Base-by-base conservation (phyloP, 2,113 vertebrate genomes). In the Ciconia stormi region DNA sequence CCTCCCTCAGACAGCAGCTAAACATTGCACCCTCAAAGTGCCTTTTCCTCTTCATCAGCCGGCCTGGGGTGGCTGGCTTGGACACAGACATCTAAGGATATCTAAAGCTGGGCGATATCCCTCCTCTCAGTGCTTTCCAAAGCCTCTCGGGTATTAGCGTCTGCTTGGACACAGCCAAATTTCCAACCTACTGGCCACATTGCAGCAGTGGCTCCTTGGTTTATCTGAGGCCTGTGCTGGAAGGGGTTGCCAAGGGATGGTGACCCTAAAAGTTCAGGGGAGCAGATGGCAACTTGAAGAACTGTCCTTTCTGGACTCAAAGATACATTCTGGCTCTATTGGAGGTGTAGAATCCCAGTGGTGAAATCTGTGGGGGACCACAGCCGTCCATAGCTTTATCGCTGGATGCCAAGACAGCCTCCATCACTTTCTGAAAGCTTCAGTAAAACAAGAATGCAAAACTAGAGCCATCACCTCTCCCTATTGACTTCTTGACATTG, bases 391-490 rank as follows among this genome's bases (percentile, higher is more conserved):
- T 87, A 96, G 49, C 49, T 93, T 94, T 86, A 42, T 61, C 29
- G 10, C 26, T 46, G 66, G 62, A 73, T 85, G 87, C 76, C 91
- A 91, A 30, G 9, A 61, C 84, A 93, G 93, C 52, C 11, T 83
- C 87, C 79, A 90, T 71, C 79, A 91, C 91, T 93, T 96, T 92
- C 90, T 95, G 93, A 96, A 97, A 97, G 95, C 96, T 93, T 73
- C 94, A 94, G 84, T 93, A 97, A 97, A 98, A 96, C 53, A 91
- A 93, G 81, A 93, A 96, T 91, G 79, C 90, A 96, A 95, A 95
- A 71, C 73, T 87, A 87, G 67, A 95, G 61, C 82, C 91, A 66
- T 87, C 49, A 7, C 67, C 58, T 84, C 81, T 38, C 71, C 72
- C 69, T 89, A 66, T 50, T 17, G 61, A 96, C 97, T 97, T 97